Evolutionary conservation across 2,797 vertebrate species (phyloP).

Genomic region (Gobio occitaniae): DNA sequence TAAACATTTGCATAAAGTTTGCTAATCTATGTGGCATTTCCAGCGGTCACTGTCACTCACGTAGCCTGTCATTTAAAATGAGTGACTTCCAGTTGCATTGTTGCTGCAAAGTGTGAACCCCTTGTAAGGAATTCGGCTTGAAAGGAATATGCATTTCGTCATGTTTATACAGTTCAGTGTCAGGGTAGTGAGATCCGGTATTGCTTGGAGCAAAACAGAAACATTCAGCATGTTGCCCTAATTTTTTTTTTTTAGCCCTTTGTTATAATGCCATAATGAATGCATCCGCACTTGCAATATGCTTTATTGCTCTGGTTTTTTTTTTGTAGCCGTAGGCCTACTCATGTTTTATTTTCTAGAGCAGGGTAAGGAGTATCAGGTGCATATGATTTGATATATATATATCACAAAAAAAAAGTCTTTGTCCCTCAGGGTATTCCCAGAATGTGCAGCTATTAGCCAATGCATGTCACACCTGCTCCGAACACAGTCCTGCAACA

Average conservation of each 20-base stretch:
- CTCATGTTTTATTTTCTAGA: background rate
- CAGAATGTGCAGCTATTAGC: slow-evolving; percentile 9
- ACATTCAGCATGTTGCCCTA: background rate
- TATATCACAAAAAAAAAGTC: background rate
- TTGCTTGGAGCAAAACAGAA: slow-evolving; percentile 14
- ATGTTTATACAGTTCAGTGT: slow-evolving; percentile 13
- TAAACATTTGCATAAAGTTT: slow-evolving; percentile 22
- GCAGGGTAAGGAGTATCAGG: background rate
- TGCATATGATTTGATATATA: slow-evolving; percentile 15
- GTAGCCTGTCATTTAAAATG: background rate
- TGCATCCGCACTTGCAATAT: background rate
- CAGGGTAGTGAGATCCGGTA: slow-evolving; percentile 13
- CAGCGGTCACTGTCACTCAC: background rate
- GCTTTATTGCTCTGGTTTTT: background rate
- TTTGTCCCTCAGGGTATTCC: slow-evolving; percentile 16
- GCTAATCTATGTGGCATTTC: background rate
- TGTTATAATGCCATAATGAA: background rate
- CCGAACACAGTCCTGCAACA: slow-evolving; percentile 3
- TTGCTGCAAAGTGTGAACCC: background rate
- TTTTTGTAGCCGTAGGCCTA: background rate
- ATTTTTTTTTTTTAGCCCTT: background rate
- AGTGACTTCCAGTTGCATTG: background rate
- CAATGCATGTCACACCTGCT: slow-evolving; percentile 28
- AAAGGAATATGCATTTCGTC: slow-evolving; percentile 10
- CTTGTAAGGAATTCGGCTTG: background rate